Conservation (phyloP, 2,888 invertebrate genomes). For the Eupithecia insigniata region DNA sequence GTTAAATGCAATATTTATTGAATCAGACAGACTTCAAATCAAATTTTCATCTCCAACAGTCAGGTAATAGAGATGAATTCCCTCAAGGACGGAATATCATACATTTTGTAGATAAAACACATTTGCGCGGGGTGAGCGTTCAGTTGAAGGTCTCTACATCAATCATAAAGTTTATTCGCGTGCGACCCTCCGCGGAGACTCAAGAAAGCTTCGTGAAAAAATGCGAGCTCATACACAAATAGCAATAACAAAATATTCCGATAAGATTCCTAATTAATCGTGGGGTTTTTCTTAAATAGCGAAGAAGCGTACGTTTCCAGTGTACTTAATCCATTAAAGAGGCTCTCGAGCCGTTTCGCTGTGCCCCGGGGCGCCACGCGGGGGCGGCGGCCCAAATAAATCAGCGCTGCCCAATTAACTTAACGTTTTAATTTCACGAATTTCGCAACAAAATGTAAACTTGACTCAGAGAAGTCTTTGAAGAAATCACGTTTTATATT, state of each 20-base stretch:
- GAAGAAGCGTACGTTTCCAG: constrained; percentile 30
- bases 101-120: constrained; percentile 34
- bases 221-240: constrained; percentile 21
- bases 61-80: constrained; percentile 19
- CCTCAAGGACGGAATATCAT: constrained; percentile 23
- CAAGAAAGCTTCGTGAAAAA: constrained; percentile 35
- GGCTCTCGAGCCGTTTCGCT: constrained; percentile 33
- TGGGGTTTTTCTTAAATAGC: constrained; percentile 20
- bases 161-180: constrained; percentile 46
- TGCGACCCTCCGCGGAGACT: constrained; percentile 31
- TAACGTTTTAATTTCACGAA: constrained; percentile 41
- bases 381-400: constrained; percentile 39
- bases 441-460: constrained; percentile 22
- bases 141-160: constrained; percentile 41
- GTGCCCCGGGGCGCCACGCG: constrained; percentile 46
- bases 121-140: constrained; percentile 27
- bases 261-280: constrained; percentile 30
- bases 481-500: constrained; percentile 23
- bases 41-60: background rate
- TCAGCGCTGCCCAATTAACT: constrained; percentile 43
- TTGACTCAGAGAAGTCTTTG: constrained; percentile 10
- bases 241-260: constrained; percentile 11
- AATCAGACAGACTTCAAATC: background rate
- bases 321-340: constrained; percentile 35
- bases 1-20: background rate